Conservation (phyloP, 2,888 invertebrate genomes). For the Temnothorax rugatulus region DNA sequence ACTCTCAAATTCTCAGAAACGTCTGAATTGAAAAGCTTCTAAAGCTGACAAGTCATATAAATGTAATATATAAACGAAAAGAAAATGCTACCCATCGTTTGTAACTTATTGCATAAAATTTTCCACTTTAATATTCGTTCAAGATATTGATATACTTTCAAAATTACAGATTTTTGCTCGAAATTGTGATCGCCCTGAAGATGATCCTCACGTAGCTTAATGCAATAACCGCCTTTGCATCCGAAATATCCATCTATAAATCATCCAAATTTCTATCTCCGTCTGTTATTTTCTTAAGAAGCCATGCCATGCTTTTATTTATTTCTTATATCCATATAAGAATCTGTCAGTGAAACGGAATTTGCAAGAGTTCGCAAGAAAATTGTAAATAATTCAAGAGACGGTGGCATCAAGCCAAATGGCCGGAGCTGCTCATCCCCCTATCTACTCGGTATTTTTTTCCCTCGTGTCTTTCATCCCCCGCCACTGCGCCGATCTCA, state of each 20-base stretch:
- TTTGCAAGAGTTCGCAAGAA: slow-evolving; percentile 59
- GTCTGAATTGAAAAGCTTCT: not conserved
- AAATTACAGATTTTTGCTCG: not conserved
- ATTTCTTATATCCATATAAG: slow-evolving; percentile 29
- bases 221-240: not conserved
- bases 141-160: not conserved
- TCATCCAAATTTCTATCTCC: not conserved
- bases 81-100: not conserved
- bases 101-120: not conserved
- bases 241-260: not conserved
- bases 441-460: slow-evolving; percentile 55
- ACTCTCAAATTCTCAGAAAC: not conserved
- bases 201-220: not conserved
- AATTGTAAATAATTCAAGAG: slow-evolving; percentile 80
- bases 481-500: slow-evolving; percentile 8
- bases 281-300: slow-evolving; percentile 6
- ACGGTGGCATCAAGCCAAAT: slow-evolving; percentile 78
- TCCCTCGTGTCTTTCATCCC: not conserved
- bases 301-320: not conserved
- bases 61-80: not conserved
- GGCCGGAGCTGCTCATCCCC: slow-evolving; percentile 67
- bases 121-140: not conserved
- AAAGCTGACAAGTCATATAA: not conserved
- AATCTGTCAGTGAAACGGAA: slow-evolving; percentile 38
- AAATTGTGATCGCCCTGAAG: not conserved